A percentile compares a stretch with the other conserved stretches of the same genome.
Conservation (phyloP, 2,797 vertebrate genomes). For the Falco concolor region DNA sequence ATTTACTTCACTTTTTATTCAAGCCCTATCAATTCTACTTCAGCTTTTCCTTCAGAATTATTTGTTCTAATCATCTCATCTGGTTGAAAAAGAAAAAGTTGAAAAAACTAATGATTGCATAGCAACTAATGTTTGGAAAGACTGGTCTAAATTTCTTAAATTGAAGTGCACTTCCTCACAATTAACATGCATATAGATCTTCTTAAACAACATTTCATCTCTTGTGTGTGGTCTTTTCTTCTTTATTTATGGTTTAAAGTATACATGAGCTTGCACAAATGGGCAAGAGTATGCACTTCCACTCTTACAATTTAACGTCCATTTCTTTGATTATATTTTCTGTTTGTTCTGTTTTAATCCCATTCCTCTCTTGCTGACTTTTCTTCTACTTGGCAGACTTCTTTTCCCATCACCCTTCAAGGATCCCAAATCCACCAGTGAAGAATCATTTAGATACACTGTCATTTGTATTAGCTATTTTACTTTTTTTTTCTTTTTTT, state of each 20-base stretch:
- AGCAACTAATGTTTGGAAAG: neutral
- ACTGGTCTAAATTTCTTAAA: neutral
- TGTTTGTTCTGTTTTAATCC: neutral
- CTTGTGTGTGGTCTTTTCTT: neutral
- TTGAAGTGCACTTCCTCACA: neutral
- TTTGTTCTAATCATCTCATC: neutral
- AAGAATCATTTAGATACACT: neutral
- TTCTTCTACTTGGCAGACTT: neutral
- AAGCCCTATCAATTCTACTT: neutral
- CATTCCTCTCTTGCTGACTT: neutral
- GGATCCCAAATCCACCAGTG: neutral
- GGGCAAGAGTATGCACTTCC: neutral
- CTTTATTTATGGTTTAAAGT: neutral
- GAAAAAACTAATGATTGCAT: neutral
- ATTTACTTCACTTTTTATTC: neutral
- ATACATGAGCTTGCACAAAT: neutral
- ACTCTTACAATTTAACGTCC: neutral
- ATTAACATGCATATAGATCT: neutral
- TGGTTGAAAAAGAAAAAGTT: neutral
- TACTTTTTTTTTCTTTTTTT: neutral
- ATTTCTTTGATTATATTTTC: neutral
- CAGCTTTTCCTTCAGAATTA: neutral
- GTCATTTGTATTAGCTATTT: neutral
- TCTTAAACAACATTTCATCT: neutral
- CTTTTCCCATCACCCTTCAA: neutral